Evolutionary conservation across 2,888 invertebrate genomes (phyloP).

Genomic region (Tetanocera ferruginea): DNA sequence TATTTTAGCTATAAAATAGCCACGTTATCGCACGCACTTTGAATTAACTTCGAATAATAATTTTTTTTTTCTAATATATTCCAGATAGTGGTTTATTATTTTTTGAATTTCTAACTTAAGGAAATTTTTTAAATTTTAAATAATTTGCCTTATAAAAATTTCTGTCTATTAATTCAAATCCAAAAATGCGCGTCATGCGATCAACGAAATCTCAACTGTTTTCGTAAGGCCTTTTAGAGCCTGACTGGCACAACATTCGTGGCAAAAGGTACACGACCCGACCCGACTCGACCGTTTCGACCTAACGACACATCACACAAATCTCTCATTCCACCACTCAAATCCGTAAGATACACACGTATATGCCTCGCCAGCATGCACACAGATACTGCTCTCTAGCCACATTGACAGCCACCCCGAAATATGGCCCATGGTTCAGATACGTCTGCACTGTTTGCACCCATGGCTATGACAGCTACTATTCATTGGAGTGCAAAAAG

Average conservation of each 20-base stretch:
- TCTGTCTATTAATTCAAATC: slow-evolving; percentile 5
- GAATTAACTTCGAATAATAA: background rate
- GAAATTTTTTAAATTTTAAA: slow-evolving; percentile 35
- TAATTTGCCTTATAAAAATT: slow-evolving; percentile 4
- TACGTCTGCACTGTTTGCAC: slow-evolving; percentile 53
- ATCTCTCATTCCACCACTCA: slow-evolving; percentile 67
- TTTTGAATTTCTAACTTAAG: slow-evolving; percentile 26
- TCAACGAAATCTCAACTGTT: slow-evolving; percentile 69
- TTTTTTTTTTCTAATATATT: background rate
- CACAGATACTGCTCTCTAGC: slow-evolving; percentile 35
- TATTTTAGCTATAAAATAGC: background rate
- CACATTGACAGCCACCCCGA: slow-evolving; percentile 31
- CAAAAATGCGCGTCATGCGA: slow-evolving; percentile 68
- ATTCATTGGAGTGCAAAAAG: slow-evolving; percentile 52
- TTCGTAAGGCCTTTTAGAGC: slow-evolving; percentile 71
- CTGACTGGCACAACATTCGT: slow-evolving; percentile 71
- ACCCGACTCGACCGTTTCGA: slow-evolving; percentile 71
- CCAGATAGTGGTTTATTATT: slow-evolving; percentile 25
- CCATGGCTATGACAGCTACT: slow-evolving; percentile 4
- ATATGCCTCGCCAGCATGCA: slow-evolving; percentile 28
- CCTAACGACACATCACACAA: slow-evolving; percentile 71
- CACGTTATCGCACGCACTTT: background rate
- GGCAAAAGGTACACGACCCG: slow-evolving; percentile 72
- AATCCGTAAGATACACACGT: slow-evolving; percentile 47
- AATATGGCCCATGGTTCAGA: slow-evolving; percentile 12